Percentiles rank a stretch among this genome's conserved stretches.
Conservation (phyloP, 1,140 invertebrate species). For the Lepidurus arcticus region DNA sequence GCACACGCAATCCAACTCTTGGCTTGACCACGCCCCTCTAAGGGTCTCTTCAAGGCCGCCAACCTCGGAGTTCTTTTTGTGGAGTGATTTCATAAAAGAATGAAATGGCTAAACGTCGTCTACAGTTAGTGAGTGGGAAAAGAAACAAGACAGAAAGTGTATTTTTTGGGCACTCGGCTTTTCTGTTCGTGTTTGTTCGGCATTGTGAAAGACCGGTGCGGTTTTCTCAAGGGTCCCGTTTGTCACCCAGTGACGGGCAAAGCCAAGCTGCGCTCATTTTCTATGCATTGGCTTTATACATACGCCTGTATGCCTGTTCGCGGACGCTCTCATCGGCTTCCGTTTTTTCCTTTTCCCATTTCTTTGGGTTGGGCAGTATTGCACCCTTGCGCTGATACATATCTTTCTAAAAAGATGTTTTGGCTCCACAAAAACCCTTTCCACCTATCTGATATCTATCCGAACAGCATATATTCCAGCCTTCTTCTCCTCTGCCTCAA, state of each 20-base stretch:
- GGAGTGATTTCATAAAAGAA: too few species aligned
- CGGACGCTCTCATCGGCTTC: neutral
- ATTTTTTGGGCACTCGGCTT: too few species aligned
- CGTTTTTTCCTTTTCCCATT: neutral
- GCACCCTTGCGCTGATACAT: neutral
- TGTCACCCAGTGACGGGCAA: neutral
- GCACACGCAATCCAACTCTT: too few species aligned
- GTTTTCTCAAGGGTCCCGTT: neutral
- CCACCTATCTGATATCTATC: too few species aligned
- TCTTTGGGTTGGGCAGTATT: neutral
- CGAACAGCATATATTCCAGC: too few species aligned
- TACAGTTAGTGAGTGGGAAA: too few species aligned
- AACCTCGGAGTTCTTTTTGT: too few species aligned
- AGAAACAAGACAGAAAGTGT: too few species aligned
- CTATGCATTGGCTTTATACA: neutral
- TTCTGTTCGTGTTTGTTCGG: neutral
- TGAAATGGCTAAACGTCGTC: too few species aligned
- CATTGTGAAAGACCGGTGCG: neutral
- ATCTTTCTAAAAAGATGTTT: neutral
- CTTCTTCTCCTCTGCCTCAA: too few species aligned
- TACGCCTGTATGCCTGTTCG: neutral
- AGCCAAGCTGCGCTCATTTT: neutral
- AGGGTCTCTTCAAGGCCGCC: too few species aligned
- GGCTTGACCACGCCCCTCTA: too few species aligned
- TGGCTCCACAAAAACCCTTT: neutral